Evolutionary conservation across 2,113 vertebrate species (phyloP).

Genomic region (Hippocampus comes): DNA sequence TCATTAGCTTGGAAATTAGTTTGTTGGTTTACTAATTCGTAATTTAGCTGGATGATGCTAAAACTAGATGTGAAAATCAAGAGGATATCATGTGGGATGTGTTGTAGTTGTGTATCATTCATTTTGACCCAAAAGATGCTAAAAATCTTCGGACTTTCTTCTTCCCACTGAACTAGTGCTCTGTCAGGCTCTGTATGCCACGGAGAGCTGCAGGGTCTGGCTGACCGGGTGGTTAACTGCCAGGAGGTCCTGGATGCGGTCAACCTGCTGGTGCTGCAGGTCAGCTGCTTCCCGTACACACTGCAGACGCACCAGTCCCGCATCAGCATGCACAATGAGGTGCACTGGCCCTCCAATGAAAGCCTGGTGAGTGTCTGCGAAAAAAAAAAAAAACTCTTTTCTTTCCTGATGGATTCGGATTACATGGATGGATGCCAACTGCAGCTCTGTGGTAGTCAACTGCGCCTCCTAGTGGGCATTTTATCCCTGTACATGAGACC

Average conservation of each 20-base stretch:
- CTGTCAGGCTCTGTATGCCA: slow-evolving; percentile 89
- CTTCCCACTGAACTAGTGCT: slow-evolving; percentile 46
- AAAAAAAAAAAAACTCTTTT: not conserved
- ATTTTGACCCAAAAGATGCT: not conserved
- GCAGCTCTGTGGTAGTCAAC: not conserved
- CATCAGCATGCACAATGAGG: slow-evolving; percentile 88
- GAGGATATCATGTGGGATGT: not conserved
- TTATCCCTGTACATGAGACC: not conserved
- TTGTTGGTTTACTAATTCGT: not conserved
- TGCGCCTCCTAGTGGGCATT: slow-evolving; percentile 35
- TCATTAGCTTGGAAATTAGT: not conserved
- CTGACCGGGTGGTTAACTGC: slow-evolving; percentile 94
- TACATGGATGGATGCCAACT: not conserved
- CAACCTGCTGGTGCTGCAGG: slow-evolving; percentile 96
- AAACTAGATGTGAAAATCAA: not conserved
- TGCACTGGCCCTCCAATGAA: slow-evolving; percentile 86
- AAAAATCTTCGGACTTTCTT: not conserved
- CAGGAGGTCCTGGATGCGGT: slow-evolving; percentile 90
- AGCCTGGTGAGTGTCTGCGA: slow-evolving; percentile 71
- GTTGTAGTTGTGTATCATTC: not conserved
- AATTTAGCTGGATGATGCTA: not conserved
- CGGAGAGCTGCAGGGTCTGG: slow-evolving; percentile 90
- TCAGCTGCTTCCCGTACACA: slow-evolving; percentile 93
- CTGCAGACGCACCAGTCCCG: slow-evolving; percentile 92
- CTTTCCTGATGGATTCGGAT: too few relatives aligned